These are phyloP conservation scores for Hymenopus coronatus DNA, from an alignment of 2,888 invertebrate genomes.

Conservation along the genomic window DNA sequence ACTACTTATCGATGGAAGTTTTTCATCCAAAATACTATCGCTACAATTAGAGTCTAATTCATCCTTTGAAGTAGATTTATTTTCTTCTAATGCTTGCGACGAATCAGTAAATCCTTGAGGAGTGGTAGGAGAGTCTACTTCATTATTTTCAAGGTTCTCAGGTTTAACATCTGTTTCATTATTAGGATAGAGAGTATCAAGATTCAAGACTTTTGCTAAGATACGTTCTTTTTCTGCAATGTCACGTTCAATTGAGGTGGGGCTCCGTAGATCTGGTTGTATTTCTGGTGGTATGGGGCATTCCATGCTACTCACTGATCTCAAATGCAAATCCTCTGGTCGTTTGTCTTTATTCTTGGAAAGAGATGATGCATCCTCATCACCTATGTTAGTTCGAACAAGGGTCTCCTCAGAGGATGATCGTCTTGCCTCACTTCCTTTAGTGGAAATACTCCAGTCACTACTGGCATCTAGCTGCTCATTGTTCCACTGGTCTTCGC, in stretches of 20 bases:
- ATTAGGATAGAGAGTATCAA: constrained; percentile 28
- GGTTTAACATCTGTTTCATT: not conserved
- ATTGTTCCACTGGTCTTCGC: constrained; percentile 30
- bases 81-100: not conserved
- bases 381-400: constrained; percentile 6
- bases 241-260: constrained; percentile 35
- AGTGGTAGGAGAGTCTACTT: not conserved
- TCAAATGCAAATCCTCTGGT: not conserved
- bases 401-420: constrained; percentile 32
- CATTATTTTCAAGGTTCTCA: not conserved
- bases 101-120: not conserved
- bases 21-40: constrained; percentile 15
- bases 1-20: constrained; percentile 7
- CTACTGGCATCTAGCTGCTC: constrained; percentile 26
- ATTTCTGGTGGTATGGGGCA: not conserved
- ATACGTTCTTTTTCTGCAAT: constrained; percentile 38
- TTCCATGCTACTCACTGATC: not conserved
- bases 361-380: not conserved
- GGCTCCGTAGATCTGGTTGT: constrained; percentile 31
- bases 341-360: not conserved
- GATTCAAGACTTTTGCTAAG: constrained; percentile 38
- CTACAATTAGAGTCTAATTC: not conserved
- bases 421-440: not conserved
- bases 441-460: constrained; percentile 25
- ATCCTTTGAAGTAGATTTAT: not conserved